Conservation (phyloP, 2,888 invertebrate genomes). For the Chaetogeoica ovagalla region DNA sequence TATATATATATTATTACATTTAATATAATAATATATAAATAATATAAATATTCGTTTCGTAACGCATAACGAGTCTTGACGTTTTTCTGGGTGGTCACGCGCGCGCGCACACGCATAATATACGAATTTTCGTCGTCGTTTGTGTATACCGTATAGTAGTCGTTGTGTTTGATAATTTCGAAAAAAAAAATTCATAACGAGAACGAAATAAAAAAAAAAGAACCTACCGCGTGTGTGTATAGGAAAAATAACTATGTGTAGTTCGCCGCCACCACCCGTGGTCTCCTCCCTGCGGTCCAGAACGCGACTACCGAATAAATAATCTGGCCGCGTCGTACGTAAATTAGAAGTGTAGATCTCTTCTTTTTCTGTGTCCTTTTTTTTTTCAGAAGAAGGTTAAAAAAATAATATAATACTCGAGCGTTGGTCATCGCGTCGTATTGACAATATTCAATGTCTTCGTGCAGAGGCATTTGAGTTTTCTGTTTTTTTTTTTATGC, state of each 20-base stretch:
- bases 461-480: too few species aligned
- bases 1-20: neutral
- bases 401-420: neutral
- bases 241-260: neutral
- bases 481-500: too few species aligned
- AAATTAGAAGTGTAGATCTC: conserved; percentile 19
- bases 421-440: too few species aligned
- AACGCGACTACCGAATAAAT: conserved; percentile 47
- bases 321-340: conserved; percentile 31
- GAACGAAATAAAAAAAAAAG: conserved; percentile 40
- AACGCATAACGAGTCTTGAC: conserved; percentile 53
- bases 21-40: conserved; percentile 13
- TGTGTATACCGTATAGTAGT: conserved; percentile 8
- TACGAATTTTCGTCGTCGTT: neutral
- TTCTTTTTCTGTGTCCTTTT: neutral
- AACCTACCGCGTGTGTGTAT: conserved; percentile 23
- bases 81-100: conserved; percentile 51
- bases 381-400: too few species aligned
- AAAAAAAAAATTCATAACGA: neutral
- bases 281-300: neutral
- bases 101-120: neutral
- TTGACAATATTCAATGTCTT: too few species aligned
- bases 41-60: conserved; percentile 22
- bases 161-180: neutral
- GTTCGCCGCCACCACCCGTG: conserved; percentile 32